Conservation (phyloP, 2,888 invertebrate species). For the Aleiodes testaceus region DNA sequence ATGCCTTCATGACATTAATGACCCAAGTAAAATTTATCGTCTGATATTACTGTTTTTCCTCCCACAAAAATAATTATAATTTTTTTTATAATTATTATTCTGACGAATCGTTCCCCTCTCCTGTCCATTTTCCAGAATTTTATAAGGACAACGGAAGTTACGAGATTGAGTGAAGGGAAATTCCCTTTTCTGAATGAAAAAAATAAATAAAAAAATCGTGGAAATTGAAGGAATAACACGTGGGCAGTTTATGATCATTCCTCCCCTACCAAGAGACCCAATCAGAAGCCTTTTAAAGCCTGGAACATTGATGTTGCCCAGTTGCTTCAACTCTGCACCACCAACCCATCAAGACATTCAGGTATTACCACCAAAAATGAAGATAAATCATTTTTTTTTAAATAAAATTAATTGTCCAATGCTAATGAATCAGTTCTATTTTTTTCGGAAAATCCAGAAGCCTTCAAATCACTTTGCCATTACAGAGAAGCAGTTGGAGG, state of each 20-base stretch:
- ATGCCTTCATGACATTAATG: slow-evolving; percentile 1
- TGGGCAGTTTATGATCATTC: background rate
- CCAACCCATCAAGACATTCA: slow-evolving; percentile 1
- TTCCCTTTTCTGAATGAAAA: background rate
- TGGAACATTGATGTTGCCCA: background rate
- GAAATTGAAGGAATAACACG: no score
- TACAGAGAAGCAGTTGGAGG: slow-evolving; percentile 16
- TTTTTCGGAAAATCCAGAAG: slow-evolving; percentile 34
- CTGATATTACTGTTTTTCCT: no score
- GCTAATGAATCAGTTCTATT: slow-evolving; percentile 51
- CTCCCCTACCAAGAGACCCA: slow-evolving; percentile 17
- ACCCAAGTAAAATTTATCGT: no score
- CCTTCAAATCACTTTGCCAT: slow-evolving; percentile 17
- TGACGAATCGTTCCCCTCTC: no score
- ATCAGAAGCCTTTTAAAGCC: slow-evolving; percentile 1
- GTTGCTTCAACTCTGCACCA: slow-evolving; percentile 14
- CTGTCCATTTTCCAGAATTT: no score
- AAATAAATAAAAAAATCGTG: background rate
- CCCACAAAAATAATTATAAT: no score
- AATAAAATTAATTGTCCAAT: no score
- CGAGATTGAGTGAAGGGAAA: no score
- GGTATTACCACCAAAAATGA: slow-evolving; percentile 24
- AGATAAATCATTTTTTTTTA: no score
- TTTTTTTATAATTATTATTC: no score
- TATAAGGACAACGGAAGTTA: no score